phyloP scores from a whole-genome alignment of 2,888 invertebrate species.

The Muschampia plurimacula region DNA sequence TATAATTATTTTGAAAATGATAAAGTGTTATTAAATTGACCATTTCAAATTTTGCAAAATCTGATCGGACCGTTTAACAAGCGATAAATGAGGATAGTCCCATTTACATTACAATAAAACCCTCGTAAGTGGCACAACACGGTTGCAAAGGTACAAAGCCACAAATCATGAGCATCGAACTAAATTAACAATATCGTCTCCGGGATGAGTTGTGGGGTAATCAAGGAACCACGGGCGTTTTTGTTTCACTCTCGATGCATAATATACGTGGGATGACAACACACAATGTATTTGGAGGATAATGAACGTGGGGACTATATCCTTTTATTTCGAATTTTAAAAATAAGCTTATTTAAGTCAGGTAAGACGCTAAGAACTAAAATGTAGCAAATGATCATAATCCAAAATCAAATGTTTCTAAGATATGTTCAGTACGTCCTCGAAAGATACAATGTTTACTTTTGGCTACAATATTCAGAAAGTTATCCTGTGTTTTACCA shows the following conservation, averaged over 20 bases:
- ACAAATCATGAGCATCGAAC: slow-evolving; percentile 44
- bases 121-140: slow-evolving; percentile 28
- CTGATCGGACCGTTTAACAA: neutral
- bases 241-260: slow-evolving; percentile 65
- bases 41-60: too few species aligned
- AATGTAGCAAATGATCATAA: neutral
- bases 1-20: too few species aligned
- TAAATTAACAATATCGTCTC: slow-evolving; percentile 41
- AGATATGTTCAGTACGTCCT: too few species aligned
- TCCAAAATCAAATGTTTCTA: too few species aligned
- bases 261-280: slow-evolving; percentile 61
- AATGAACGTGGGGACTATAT: neutral
- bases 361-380: neutral
- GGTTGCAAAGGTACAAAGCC: slow-evolving; percentile 39
- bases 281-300: slow-evolving; percentile 10
- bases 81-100: slow-evolving; percentile 8
- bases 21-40: too few species aligned
- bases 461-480: too few species aligned
- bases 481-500: too few species aligned
- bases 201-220: slow-evolving; percentile 61
- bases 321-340: neutral
- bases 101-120: slow-evolving; percentile 18
- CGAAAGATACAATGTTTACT: too few species aligned
- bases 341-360: neutral
- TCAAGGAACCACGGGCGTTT: slow-evolving; percentile 68